Percentiles rank a stretch among this genome's conserved stretches.
Evolutionary conservation across 2,113 vertebrate genomes (phyloP).

Genomic region (Promerops cafer): DNA sequence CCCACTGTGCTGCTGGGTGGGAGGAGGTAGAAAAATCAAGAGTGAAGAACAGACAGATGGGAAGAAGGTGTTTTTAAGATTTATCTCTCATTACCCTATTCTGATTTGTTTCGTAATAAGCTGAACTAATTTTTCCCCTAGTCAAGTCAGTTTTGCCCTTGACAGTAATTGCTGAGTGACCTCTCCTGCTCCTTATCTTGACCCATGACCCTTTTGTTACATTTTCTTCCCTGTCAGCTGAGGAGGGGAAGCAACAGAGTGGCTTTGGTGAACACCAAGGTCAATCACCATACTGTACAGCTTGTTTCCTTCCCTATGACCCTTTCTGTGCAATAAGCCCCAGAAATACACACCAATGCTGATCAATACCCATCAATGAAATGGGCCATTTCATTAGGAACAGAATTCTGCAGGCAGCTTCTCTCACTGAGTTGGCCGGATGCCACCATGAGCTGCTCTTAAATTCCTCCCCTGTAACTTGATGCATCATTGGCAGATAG

Average conservation of each 20-base stretch:
- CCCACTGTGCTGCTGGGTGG: accelerated
- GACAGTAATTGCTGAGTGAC: neutral
- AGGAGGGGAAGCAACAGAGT: neutral
- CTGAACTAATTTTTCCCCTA: neutral
- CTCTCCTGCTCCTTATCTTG: accelerated
- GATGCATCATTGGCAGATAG: neutral
- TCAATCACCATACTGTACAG: neutral
- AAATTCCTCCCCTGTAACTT: neutral
- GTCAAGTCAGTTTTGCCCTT: accelerated
- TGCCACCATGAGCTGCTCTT: neutral
- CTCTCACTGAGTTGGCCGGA: neutral
- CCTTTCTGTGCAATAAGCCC: neutral
- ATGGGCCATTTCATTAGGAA: neutral
- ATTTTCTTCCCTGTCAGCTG: neutral
- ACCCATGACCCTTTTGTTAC: accelerated
- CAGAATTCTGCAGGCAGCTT: neutral
- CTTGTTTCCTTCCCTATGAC: neutral
- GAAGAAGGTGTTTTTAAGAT: neutral
- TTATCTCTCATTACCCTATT: neutral
- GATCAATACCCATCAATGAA: neutral
- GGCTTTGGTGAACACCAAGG: neutral
- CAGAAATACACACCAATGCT: neutral
- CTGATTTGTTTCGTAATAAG: neutral
- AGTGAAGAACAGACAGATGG: neutral
- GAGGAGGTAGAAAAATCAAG: neutral